Percentiles rank a stretch among this genome's conserved stretches.
Evolutionary conservation across 2,888 invertebrate species (phyloP).

Genomic region (Aphelenchoides bicaudatus): DNA sequence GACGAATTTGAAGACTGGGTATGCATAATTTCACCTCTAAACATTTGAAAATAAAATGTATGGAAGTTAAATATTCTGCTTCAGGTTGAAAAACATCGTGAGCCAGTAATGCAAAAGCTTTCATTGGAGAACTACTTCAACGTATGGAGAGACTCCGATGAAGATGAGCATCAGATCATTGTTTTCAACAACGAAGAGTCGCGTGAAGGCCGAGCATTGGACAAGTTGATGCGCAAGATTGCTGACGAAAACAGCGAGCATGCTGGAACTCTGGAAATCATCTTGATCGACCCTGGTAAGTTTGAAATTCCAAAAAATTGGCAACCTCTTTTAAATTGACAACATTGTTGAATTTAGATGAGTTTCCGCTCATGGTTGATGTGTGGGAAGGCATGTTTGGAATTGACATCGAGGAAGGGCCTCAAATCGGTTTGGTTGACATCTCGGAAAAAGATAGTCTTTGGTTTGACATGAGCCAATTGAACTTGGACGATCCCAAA

Average conservation of each 20-base stretch:
- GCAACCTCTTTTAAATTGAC: neutral
- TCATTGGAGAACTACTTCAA: slow-evolving; percentile 60
- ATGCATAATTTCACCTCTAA: no score
- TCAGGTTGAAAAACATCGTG: slow-evolving; percentile 60
- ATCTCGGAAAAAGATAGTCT: slow-evolving; percentile 60
- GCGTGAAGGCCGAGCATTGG: slow-evolving; percentile 57
- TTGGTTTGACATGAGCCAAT: slow-evolving; percentile 57
- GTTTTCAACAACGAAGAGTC: slow-evolving; percentile 60
- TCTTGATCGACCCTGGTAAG: slow-evolving; percentile 59
- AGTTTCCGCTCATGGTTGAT: slow-evolving; percentile 61
- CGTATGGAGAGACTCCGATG: slow-evolving; percentile 60
- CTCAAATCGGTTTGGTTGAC: slow-evolving; percentile 60
- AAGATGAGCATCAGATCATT: slow-evolving; percentile 58
- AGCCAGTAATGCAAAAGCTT: slow-evolving; percentile 61
- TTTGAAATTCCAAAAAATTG: neutral
- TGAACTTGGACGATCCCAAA: slow-evolving; percentile 60
- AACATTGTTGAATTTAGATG: slow-evolving; percentile 40
- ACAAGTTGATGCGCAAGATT: slow-evolving; percentile 55
- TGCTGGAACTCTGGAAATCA: slow-evolving; percentile 60
- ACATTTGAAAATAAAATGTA: no score
- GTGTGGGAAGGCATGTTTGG: slow-evolving; percentile 62
- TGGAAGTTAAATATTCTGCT: no score
- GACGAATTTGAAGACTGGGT: slow-evolving; percentile 61
- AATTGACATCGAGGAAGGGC: slow-evolving; percentile 61
- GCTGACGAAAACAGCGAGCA: slow-evolving; percentile 60